These are phyloP conservation scores for Rambutsinella grinnellia DNA, from an alignment of 2,888 invertebrate genomes.

Conservation along the genomic window DNA sequence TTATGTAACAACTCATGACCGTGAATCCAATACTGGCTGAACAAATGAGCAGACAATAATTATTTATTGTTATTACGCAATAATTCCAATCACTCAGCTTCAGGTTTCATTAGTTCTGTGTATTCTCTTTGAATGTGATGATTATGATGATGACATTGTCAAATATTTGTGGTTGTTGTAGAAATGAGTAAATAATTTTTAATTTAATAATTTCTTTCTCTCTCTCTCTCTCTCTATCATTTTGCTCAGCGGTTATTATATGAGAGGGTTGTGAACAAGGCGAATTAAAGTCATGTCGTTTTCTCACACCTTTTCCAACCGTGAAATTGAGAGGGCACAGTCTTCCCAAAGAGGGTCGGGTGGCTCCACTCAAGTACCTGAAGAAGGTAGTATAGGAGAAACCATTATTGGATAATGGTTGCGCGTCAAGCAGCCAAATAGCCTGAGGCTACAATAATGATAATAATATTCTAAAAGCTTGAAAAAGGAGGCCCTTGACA, in stretches of 20 bases:
- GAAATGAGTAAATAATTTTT: too few species aligned
- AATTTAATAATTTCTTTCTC: too few species aligned
- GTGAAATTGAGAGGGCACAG: neutral
- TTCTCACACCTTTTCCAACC: neutral
- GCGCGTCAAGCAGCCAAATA: neutral
- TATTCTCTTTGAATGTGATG: too few species aligned
- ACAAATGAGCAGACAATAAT: neutral
- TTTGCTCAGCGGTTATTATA: too few species aligned
- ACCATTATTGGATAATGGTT: neutral
- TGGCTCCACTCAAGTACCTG: neutral
- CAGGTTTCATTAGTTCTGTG: neutral
- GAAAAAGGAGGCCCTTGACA: conserved; percentile 48
- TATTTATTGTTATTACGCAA: neutral
- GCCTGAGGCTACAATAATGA: neutral
- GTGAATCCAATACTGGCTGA: neutral
- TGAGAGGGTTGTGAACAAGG: too few species aligned
- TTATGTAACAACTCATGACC: neutral
- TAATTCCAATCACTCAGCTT: neutral
- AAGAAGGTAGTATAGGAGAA: too few species aligned
- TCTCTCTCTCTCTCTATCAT: too few species aligned
- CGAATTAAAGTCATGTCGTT: neutral
- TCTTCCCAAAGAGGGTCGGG: neutral
- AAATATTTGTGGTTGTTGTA: too few species aligned
- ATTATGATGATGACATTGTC: neutral
- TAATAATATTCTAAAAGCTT: neutral